Percentiles rank a stretch among this genome's conserved stretches.
These are phyloP conservation scores for Cephus spinipes DNA, from an alignment of 2,888 invertebrate genomes.

Conservation along the genomic window DNA sequence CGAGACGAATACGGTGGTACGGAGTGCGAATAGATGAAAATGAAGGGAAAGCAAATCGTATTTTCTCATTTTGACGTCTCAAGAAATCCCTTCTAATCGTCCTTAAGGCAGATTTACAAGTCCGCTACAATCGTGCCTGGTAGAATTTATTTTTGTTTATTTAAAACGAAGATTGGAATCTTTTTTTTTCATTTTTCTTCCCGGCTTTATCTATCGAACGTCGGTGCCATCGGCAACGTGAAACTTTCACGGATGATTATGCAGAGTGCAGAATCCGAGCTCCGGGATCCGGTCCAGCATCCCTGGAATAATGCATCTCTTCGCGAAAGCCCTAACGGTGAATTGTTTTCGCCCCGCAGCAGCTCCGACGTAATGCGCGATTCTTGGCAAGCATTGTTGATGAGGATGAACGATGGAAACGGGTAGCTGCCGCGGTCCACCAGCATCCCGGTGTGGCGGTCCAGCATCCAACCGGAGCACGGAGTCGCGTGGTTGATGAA, in stretches of 20 bases:
- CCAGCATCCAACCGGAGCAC: conserved; percentile 18
- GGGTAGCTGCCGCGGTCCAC: conserved; percentile 36
- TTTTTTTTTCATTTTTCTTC: background rate
- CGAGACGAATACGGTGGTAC: background rate
- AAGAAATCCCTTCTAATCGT: background rate
- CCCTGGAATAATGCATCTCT: conserved; percentile 39
- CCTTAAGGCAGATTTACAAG: background rate
- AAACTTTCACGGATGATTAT: background rate
- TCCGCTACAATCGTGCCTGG: no score
- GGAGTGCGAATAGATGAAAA: background rate
- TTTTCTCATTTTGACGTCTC: background rate
- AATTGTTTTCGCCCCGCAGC: conserved; percentile 39
- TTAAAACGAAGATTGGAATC: background rate
- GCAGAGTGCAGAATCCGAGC: background rate
- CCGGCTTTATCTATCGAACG: background rate
- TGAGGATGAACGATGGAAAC: conserved; percentile 54
- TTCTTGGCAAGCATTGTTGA: conserved; percentile 54
- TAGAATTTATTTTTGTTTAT: no score
- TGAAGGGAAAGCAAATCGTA: fast-evolving
- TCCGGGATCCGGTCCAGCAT: background rate
- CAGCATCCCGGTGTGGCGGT: conserved; percentile 11
- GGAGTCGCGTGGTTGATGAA: conserved; percentile 49
- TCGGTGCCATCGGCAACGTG: background rate
- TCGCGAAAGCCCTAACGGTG: conserved; percentile 36
- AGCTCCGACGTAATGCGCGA: conserved; percentile 28